Evolutionary conservation across 2,888 invertebrate genomes (phyloP).

Genomic region (Cryptophagus acutangulus): DNA sequence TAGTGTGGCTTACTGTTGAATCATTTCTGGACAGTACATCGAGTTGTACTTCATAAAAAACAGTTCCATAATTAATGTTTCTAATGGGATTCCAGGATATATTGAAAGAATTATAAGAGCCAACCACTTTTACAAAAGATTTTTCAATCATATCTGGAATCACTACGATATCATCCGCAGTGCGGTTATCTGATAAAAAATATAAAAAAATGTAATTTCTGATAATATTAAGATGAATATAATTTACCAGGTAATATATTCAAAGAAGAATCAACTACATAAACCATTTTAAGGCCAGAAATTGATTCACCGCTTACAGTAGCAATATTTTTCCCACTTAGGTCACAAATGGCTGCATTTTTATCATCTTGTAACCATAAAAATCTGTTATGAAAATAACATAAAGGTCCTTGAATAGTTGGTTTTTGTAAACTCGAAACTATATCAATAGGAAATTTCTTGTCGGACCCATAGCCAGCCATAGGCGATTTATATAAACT

Average conservation of each 20-base stretch:
- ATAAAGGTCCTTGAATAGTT: conserved; percentile 65
- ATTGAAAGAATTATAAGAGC: conserved; percentile 76
- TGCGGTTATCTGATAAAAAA: conserved; percentile 15
- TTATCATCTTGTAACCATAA: conserved; percentile 76
- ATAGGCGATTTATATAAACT: conserved; percentile 67
- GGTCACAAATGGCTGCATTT: conserved; percentile 71
- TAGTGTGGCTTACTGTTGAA: conserved; percentile 45
- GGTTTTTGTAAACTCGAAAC: conserved; percentile 51
- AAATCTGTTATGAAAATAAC: conserved; percentile 76
- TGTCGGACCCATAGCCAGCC: conserved; percentile 43
- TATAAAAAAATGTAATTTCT: conserved; percentile 12
- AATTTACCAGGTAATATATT: conserved; percentile 30
- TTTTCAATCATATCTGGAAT: conserved; percentile 68
- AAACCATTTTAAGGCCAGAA: conserved; percentile 62
- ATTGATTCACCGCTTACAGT: conserved; percentile 60
- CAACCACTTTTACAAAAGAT: conserved; percentile 63
- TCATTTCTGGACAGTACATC: conserved; percentile 57
- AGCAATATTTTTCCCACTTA: conserved; percentile 69
- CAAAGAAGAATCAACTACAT: conserved; percentile 66
- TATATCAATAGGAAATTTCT: conserved; percentile 23
- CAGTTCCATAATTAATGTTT: conserved; percentile 72
- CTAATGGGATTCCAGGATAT: conserved; percentile 75
- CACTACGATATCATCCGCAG: conserved; percentile 53
- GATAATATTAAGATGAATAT: conserved; percentile 2
- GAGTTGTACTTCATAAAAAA: conserved; percentile 78